Base-by-base conservation (phyloP, 2,113 vertebrate genomes). In the Epinephelus cyanopodus region DNA sequence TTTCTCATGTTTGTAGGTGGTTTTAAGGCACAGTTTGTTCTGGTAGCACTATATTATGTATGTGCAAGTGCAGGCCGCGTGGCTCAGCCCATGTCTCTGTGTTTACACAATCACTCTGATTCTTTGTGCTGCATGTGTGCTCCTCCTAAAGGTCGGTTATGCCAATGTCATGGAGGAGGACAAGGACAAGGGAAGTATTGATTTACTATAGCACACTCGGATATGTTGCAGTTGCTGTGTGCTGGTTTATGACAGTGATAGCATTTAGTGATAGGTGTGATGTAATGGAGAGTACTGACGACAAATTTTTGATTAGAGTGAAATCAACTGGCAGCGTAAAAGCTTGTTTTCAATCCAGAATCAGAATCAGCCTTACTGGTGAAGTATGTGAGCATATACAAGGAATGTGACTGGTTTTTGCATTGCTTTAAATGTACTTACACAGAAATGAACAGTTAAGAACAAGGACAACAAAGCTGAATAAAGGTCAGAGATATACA, bases 71-170 rank as follows among this genome's bases (percentile, higher is more conserved):
- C 19, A 45, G 11, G n/a, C 17, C 2, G 29, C 47, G 19, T 52
- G 45, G 4, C 25, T 10, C 15, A 17, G 65, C 5, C 18, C 65
- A 14, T 29, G 29, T 33, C 29, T 75, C 60, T 29, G 6, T 10
- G 74, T 77, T 57, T 48, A 23, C 25, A 37, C 18, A 29, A 33
- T 33, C 53, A 57, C 25, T 18, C 23, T 11, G 62, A 6, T 15
- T 76, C 29, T 65, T 45, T 65, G 33, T 75, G 60, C 48, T 53
- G 73, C 48, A 27, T 6, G 15, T 15, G 17, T 45, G 61, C 17
- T 27, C n/a, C 17, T 53, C 17, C 19, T 4, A 42, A 39, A 29
- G 54, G 9, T 6, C 39, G 15, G 33, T 71, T 60, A 47, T 14
- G n/a, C 15, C 64, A 67, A 11, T 48, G 27, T 60, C 39, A 60